Base-by-base conservation (phyloP, 1,140 invertebrate species). In the Drosophila lowei region DNA sequence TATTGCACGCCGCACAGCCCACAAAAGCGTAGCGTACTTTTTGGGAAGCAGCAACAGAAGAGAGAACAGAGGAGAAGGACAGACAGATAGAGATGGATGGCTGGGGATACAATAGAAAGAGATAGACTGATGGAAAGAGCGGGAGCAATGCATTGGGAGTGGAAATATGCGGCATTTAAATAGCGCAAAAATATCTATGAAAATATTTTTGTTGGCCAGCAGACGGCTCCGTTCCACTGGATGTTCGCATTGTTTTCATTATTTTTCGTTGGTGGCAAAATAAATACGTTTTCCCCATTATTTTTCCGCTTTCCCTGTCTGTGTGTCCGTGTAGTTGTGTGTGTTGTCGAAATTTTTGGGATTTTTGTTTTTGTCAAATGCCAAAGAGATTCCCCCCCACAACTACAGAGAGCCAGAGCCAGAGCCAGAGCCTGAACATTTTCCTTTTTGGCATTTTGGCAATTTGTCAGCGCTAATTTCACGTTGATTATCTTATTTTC, bases 391-490 rank as follows among this genome's bases (percentile, higher is more conserved):
- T 8, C 28, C 28, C 7, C 7, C 28, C 28, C 7, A 34, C 9
- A 34, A 68, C 67, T 38, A 44, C 44, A 64, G 63, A 30, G 49
- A 64, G 56, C 15, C 59, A 38, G 59, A 52, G n/a, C 43, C 53
- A 11, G 48, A n/a, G 34, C 30, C 21, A 3, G 30, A 34, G 9
- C 30, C 11, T 54, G 43, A 66, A 59, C 44, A 55, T 76, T 63
- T 64, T 64, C 61, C 70, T 66, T 80, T 34, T 66, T 58, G 60
- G 49, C 59, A 66, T 72, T 67, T 68, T 68, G 66, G 73, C 83
- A 81, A 88, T 88, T 88, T 88, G 83, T 88, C 73, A 70, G 76
- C 67, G 83, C 72, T 83, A 88, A 88, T 88, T 88, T 88, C 65
- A 61, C 58, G 66, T 77, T 83, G 71, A 86, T 88, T 83, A 89